Evolutionary conservation across 2,888 invertebrate genomes (phyloP), one percentile per base, ranked within the genome.

Genomic region (Cheilosia vulpina): DNA sequence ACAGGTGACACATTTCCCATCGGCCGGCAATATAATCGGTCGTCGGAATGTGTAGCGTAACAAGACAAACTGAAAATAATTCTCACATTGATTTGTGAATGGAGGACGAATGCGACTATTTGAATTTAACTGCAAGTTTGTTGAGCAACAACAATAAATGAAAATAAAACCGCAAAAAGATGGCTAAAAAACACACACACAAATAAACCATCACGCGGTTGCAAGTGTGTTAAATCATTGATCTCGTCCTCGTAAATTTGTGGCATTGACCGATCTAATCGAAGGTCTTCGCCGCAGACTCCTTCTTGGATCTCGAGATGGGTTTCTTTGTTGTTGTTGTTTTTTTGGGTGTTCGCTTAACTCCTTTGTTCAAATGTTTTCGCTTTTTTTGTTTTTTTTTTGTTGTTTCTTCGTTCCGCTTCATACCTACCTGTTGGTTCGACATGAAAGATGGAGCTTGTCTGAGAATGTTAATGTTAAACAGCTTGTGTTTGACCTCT

Each of bases 201-300:
- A 45, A 31, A 45, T 19, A 17, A 66, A 60, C 13, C 38, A 50
- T 45, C 41, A 4, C 41, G 47, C 47, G 38, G 57, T 17, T 45
- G 45, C 43, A 43, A 73, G 66, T 75, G 69, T 58, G 71, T 77
- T 72, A 71, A 72, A 77, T 77, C 77, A 82, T 77, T 77, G 77
- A 72, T 66, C 77, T 75, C 76, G 75, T 76, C 68, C 69, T 81
- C 68, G 81, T 75, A 69, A 69, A 78, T 63, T 75, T 81, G 77
- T 82, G 77, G 82, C 82, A 82, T 71, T 82, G 77, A 82, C 82
- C 82, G 77, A 82, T 82, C 82, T 72, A 77, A 77, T 82, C 82
- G 82, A 82, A 82, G 82, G 82, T 72, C 82, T 82, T 65, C 55
- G 31, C 52, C 60, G 38, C 13, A 38, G 75, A 60, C 45, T 76